Base-by-base conservation (phyloP, 2,888 invertebrate species). In the Zelleria hepariella region DNA sequence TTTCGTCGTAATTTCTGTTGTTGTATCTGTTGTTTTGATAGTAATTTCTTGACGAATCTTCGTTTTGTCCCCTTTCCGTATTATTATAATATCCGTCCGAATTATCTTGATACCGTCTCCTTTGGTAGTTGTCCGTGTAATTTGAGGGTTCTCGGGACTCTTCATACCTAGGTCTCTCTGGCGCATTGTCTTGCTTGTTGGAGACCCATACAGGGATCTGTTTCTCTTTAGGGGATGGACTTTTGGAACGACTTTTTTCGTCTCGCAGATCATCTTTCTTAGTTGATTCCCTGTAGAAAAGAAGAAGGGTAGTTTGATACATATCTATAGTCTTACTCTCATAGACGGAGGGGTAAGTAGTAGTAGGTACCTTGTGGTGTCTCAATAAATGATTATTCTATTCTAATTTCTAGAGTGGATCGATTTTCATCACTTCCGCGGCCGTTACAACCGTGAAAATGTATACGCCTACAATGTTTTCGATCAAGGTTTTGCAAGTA, bases 241-340 rank as follows among this genome's bases (percentile, higher is more conserved):
- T 84, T 56, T 76, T 76, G 0, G 86, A 81, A 24, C 70, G 69
- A 57, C 77, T 80, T 58, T 66, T 67, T 0, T 72, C 70, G 5
- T 74, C 70, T 57, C 67, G 68, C 58, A 49, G 49, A 69, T 76
- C 54, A 72, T 78, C 4, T 79, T 84, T 3, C 68, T 67, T 5
- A 23, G 72, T 72, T 0, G 86, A 84, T 32, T 75, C 77, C 64
- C 86, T 86, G 73, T 20, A n/a, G 18, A 49, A 5, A 49, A 49
- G 32, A 15, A 49, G 32, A 15, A 42, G 2, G 32, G 7, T 32
- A 32, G 10, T 10, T 42, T 42, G n/a, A n/a, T n/a, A n/a, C n/a
- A n/a, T n/a, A n/a, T n/a, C n/a, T n/a, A n/a, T n/a, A n/a, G n/a
- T n/a, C n/a, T n/a, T n/a, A n/a, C n/a, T n/a, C n/a, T n/a, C n/a